Conservation (phyloP, 1,140 invertebrate genomes). For the Drosophila pachea region DNA sequence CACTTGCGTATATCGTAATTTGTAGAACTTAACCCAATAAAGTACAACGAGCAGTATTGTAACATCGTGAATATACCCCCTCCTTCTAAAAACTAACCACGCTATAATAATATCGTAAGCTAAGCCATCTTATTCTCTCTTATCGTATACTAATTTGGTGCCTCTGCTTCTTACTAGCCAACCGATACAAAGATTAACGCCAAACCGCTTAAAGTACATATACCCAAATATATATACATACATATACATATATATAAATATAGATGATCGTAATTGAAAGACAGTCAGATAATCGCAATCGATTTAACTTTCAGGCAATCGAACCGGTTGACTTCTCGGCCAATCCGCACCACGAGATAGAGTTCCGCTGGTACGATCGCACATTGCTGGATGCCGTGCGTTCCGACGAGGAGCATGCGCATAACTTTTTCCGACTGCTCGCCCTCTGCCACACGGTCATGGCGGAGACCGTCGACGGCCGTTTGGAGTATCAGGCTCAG, state of each 20-base stretch:
- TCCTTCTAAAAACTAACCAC: neutral
- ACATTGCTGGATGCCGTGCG: conserved; percentile 91
- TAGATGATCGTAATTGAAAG: neutral
- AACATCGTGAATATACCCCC: too few relatives aligned
- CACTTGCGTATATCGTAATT: neutral
- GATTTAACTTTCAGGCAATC: conserved; percentile 81
- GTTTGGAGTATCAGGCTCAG: conserved; percentile 87
- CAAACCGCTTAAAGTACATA: too few relatives aligned
- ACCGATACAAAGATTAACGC: conserved; percentile 9
- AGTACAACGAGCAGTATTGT: neutral
- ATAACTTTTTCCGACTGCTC: conserved; percentile 93
- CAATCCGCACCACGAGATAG: conserved; percentile 94
- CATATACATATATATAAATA: too few relatives aligned
- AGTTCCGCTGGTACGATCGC: conserved; percentile 96
- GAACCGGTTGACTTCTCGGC: conserved; percentile 94
- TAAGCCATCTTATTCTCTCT: conserved; percentile 4
- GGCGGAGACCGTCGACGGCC: conserved; percentile 92
- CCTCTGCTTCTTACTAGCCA: conserved; percentile 14
- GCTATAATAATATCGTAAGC: neutral
- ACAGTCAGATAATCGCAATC: neutral
- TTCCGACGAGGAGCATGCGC: conserved; percentile 85
- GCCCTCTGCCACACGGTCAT: conserved; percentile 98
- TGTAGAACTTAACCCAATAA: neutral
- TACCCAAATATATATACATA: neutral
- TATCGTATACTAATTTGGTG: conserved; percentile 18